phyloP scores from a whole-genome alignment of 2,797 vertebrate species.

The Ptychadena robeensis region DNA sequence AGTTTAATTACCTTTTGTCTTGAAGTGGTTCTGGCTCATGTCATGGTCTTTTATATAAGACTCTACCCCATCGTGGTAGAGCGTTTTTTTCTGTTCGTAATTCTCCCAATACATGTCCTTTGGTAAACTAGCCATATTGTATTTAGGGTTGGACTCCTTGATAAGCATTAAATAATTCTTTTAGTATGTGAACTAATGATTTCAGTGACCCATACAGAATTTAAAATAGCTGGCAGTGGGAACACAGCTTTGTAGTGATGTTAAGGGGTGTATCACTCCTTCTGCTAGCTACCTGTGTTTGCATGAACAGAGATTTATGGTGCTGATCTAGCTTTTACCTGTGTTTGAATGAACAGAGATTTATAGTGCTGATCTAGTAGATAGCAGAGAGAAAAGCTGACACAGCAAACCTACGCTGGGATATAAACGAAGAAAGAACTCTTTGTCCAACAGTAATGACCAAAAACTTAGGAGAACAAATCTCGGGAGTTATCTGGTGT shows the following conservation, averaged over 20 bases:
- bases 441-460: conserved; percentile 18
- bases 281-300: conserved; percentile 12
- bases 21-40: too few relatives aligned
- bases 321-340: conserved; percentile 31
- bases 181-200: not conserved
- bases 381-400: conserved; percentile 26
- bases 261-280: not conserved
- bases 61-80: too few relatives aligned
- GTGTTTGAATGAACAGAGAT: conserved; percentile 40
- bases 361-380: conserved; percentile 42
- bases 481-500: not conserved
- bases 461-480: not conserved
- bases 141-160: not conserved
- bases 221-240: not conserved
- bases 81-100: too few relatives aligned
- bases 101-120: not conserved
- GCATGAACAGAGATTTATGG: conserved; percentile 33
- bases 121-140: too few relatives aligned
- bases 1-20: too few relatives aligned
- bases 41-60: too few relatives aligned
- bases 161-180: not conserved
- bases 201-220: not conserved
- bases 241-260: not conserved
- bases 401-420: conserved; percentile 19
- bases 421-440: conserved; percentile 9